Evolutionary conservation across 2,888 invertebrate genomes (phyloP), one percentile per base, ranked within the genome.

Genomic region (Agrochola macilenta): DNA sequence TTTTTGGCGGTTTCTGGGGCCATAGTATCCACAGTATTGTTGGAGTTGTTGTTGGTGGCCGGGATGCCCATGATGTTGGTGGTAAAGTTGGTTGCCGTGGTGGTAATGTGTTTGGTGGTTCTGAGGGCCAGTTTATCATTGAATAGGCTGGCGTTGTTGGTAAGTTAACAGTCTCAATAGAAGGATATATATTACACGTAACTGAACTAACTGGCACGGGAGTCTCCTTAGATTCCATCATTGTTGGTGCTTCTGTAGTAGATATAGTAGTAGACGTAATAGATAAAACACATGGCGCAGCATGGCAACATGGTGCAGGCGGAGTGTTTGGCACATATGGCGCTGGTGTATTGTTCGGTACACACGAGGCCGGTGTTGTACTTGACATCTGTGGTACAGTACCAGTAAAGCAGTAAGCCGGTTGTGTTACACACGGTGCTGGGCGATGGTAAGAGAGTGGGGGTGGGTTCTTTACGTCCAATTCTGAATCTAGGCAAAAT

Each of bases 401-500:
- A 39, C 12, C 68, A 66, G 26, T 39, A 12, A n/a, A 17, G 26
- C 5, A 14, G 60, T 60, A 8, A 17, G 20, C 54, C 8, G 2
- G 17, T 1, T 69, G 30, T 20, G 35, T 49, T 17, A 7, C 26
- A 66, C 39, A 49, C 17, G 54, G 23, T 49, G 46, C 14, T 23
- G 69, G 35, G 8, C 52, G 43, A n/a, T 43, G 57, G 7, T 72
- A 30, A 14, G 30, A 60, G 57, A 57, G 54, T 57, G 52, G 61
- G 5, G 49, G 69, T 39, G 74, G 82, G 26, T 72, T 58, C 35
- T 64, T 61, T 74, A 75, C 74, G 69, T 89, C 82, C 68, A 89
- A 70, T 73, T 87, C 74, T 63, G 89, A 83, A 72, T 85, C 72
- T 75, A 87, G 66, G 75, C 93, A 93, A 84, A 85, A 90, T 26